Base-by-base conservation (phyloP, 2,888 invertebrate species). In the Andricus quercusramuli region DNA sequence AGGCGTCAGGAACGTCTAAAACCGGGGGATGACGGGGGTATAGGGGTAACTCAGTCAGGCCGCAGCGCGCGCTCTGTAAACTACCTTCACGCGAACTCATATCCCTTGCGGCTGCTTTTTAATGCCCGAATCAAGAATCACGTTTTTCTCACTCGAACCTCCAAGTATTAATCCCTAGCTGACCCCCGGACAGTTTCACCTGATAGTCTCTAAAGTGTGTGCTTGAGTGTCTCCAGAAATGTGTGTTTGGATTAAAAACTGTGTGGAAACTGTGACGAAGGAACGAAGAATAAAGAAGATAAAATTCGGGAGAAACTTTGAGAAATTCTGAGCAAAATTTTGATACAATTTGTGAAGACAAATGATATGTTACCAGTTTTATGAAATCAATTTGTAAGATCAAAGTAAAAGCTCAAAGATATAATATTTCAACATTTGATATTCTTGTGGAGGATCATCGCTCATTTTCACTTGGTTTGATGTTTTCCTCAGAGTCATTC, bases 21-120 rank as follows among this genome's bases (percentile, higher is more conserved):
- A 82, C 79, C 79, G 81, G 84, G 82, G 84, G 79, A 83, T 81
- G 85, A 80, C 83, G 86, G 86, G 89, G 89, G 91, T 88, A 89
- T 89, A 90, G 90, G 91, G 91, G 91, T 90, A 91, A 92, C 90
- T 92, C 92, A 92, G 92, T 92, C 92, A 91, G 89, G 92, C 92
- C 92, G 92, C 91, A 90, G 91, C 92, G 92, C 92, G 92, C 92
- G 92, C 90, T 91, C 91, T 88, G 92, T 91, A 89, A 90, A 91
- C 91, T 92, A 90, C 91, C 91, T 88, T 89, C 89, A 90, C 91
- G 89, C 88, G 89, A 81, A 85, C 86, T 80, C 85, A 84, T 81
- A 81, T 80, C 47, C 80, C 79, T 83, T 68, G 83, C 80, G 79
- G 78, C 79, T 47, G 83, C 47, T 74, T 74, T 74, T 74, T 74